Evolutionary conservation across 2,113 vertebrate genomes (phyloP).

Genomic region (Bufo gargarizans): DNA sequence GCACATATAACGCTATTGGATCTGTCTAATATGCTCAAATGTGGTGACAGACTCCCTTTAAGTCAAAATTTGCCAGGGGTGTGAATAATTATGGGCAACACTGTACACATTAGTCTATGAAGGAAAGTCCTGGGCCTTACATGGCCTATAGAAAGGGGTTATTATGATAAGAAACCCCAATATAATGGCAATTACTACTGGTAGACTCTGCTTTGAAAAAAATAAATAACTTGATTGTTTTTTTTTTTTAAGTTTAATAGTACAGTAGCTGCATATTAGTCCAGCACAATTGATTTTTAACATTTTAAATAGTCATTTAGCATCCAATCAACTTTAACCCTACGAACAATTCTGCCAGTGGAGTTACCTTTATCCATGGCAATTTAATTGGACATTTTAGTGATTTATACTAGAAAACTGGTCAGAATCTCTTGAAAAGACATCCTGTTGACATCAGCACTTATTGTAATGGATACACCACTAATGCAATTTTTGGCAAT

Average conservation of each 20-base stretch:
- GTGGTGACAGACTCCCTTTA: no score
- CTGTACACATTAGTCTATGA: background rate
- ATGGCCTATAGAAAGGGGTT: background rate
- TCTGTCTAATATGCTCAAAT: no score
- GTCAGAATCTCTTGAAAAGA: conserved; percentile 32
- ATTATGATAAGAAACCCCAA: background rate
- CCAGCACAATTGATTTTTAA: conserved; percentile 32
- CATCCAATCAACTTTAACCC: conserved; percentile 26
- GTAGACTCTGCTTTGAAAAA: background rate
- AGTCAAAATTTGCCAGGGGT: no score
- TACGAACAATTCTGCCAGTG: background rate
- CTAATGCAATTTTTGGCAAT: conserved; percentile 51
- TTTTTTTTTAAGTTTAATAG: background rate
- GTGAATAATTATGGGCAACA: no score
- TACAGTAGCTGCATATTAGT: background rate
- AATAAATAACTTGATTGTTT: no score
- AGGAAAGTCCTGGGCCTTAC: background rate
- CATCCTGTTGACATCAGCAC: conserved; percentile 45
- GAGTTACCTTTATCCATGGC: conserved; percentile 9
- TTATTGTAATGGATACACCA: conserved; percentile 47
- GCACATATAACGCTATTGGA: no score
- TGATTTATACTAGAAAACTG: conserved; percentile 34
- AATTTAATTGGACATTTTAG: conserved; percentile 38
- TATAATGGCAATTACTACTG: background rate
- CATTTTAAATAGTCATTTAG: conserved; percentile 33